Evolutionary conservation across 1,140 invertebrate genomes (phyloP), one percentile per base, ranked within the genome.

Genomic region (Probaryconus sp.): DNA sequence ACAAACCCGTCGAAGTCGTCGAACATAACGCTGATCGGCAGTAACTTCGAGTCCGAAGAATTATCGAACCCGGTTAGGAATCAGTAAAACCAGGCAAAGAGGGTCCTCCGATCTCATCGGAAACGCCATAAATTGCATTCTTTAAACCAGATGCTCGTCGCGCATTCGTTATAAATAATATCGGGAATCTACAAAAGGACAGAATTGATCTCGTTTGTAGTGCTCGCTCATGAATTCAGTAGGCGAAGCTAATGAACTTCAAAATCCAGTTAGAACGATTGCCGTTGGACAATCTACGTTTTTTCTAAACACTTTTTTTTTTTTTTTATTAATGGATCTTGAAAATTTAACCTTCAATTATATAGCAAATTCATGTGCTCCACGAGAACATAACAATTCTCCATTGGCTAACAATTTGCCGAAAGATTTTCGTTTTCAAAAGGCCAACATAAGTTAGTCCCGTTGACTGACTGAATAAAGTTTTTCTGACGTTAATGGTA

Each of bases 51-150:
- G 42, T 65, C 30, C 50, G 50, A 48, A 47, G 58, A 77, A 50
- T 51, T 45, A 50, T 45, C 43, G 47, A 65, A 65, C 70, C 61
- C 28, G 55, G 60, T 60, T 56, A 50, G 51, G 45, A 60, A 67
- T 73, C 61, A 13, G 48, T 42, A 47, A 65, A 72, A 65, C 45
- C 45, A 45, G 35, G 38, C 53, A 35, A 45, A 38, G 47, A 65
- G 53, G 53, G 45, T 65, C 60, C 51, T 35, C 26, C 40, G 42
- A 14, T 43, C 55, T 60, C 67, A 63, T 63, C 58, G 43, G 58
- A 63, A 71, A 71, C 68, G 50, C 43, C 47, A 72, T 65, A 65
- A 72, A 72, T 72, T 65, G 69, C 69, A 72, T 72, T 65, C 69
- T 60, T 56, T 21, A 17, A 63, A 64, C 53, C 58, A 58, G 60